Evolutionary conservation across 2,888 invertebrate species (phyloP), one percentile per base, ranked within the genome.

Genomic region (Charanyca ferruginea): DNA sequence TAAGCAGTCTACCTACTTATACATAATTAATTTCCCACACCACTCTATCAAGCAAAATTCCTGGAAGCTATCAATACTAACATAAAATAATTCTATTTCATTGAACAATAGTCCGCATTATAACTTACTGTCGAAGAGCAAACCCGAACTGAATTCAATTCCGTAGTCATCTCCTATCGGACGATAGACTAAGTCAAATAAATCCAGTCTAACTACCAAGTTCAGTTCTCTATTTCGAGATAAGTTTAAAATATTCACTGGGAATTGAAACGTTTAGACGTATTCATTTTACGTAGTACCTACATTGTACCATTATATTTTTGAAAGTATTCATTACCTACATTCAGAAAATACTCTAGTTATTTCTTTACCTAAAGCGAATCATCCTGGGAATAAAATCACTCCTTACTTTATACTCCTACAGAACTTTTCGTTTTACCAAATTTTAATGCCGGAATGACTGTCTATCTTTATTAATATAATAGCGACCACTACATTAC

Each of bases 161-260:
- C 62, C 66, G 23, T 28, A 35, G 38, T 35, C 11, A 53, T 64
- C 62, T 32, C 9, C 52, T 69, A 66, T 73, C 52, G 44, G 59
- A 60, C 73, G 53, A 54, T 53, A 51, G 57, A 35, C 41, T 13
- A 80, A 77, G 58, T 69, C 77, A 77, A 79, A 79, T 79, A 80
- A 78, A 80, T 76, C 64, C 13, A 2, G 58, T 69, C 63, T 48
- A 77, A 77, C 72, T 68, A 78, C 64, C 61, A 44, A 76, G 61
- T 68, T 55, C 54, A 59, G 48, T 66, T 67, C 48, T 51, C 49
- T 51, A 62, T 58, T 64, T 62, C 32, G 25, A 68, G 63, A 59
- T 60, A 61, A 66, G 54, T 73, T 53, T 77, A 69, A 76, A 78
- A 73, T 80, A 76, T 78, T 68, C 65, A 72, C 61, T 35, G 20